A percentile compares a stretch with the other conserved stretches of the same genome.
Evolutionary conservation across 1,140 invertebrate genomes (phyloP).

Genomic region (Caenorhabditis latens): DNA sequence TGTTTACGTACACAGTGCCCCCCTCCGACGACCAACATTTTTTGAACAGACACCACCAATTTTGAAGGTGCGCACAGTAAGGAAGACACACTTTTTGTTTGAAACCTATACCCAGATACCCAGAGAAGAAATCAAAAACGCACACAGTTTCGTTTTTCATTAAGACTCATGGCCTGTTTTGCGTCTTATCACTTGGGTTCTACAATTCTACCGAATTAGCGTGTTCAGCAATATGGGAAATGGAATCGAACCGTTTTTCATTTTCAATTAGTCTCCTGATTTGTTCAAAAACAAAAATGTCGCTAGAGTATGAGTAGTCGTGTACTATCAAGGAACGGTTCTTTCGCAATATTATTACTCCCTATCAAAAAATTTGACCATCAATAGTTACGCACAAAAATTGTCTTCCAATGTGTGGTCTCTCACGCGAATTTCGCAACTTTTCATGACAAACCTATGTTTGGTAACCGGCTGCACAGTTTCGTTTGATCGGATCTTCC

Average conservation of each 20-base stretch:
- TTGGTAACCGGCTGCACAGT: neutral
- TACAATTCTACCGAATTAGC: too few species aligned
- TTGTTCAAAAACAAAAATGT: too few species aligned
- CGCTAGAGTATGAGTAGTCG: too few species aligned
- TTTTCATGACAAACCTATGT: slow-evolving; percentile 30
- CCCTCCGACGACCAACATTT: slow-evolving; percentile 22
- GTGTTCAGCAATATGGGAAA: too few species aligned
- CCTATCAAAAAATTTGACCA: slow-evolving; percentile 23
- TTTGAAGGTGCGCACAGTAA: slow-evolving; percentile 3
- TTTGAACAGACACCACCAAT: slow-evolving; percentile 33
- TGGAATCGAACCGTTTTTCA: too few species aligned
- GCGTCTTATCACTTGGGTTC: too few species aligned
- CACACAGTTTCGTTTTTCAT: too few species aligned
- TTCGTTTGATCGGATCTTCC: too few species aligned
- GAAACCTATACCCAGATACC: neutral
- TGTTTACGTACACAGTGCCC: slow-evolving; percentile 50
- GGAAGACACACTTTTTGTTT: neutral
- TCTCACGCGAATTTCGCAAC: slow-evolving; percentile 14
- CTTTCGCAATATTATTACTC: slow-evolving; percentile 15
- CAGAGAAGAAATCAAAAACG: too few species aligned
- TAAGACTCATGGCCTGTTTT: too few species aligned
- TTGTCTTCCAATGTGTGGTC: neutral
- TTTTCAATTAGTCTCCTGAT: too few species aligned
- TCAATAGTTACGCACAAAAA: neutral
- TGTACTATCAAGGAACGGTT: neutral